phyloP scores from a whole-genome alignment of 1,140 invertebrate genomes.

The Heterodera carotae region DNA sequence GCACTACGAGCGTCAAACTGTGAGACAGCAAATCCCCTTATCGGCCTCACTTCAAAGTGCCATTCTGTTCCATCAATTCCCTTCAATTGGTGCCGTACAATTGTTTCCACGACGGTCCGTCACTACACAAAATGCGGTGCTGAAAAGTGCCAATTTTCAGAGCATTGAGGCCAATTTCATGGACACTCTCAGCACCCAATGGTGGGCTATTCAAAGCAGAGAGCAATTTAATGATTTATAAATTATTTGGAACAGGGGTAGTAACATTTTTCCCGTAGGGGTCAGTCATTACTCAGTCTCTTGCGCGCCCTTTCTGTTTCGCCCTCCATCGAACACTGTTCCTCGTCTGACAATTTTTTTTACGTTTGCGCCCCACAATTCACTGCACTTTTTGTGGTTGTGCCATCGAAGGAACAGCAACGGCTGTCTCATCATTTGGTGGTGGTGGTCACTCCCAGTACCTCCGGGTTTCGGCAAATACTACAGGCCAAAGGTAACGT shows the following conservation, averaged over 20 bases:
- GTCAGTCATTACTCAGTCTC: neutral
- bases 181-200: constrained; percentile 15
- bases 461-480: constrained; percentile 36
- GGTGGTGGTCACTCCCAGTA: constrained; percentile 34
- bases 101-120: constrained; percentile 15
- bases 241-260: neutral
- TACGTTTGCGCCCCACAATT: constrained; percentile 2
- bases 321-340: neutral
- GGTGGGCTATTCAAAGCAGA: neutral
- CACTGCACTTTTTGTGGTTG: constrained; percentile 2
- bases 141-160: constrained; percentile 29
- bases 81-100: constrained; percentile 24
- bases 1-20: neutral
- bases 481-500: constrained; percentile 23
- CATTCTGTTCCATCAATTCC: constrained; percentile 17
- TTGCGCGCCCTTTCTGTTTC: neutral
- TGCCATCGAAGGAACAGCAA: neutral
- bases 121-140: constrained; percentile 5
- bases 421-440: neutral
- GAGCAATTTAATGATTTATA: neutral
- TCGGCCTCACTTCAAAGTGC: constrained; percentile 17
- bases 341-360: neutral
- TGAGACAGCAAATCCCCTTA: neutral
- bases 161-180: constrained; percentile 24
- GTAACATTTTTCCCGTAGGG: no score